Evolutionary conservation across 2,888 invertebrate species (phyloP), one percentile per base, ranked within the genome.

Genomic region (Drosophila quinaria): DNA sequence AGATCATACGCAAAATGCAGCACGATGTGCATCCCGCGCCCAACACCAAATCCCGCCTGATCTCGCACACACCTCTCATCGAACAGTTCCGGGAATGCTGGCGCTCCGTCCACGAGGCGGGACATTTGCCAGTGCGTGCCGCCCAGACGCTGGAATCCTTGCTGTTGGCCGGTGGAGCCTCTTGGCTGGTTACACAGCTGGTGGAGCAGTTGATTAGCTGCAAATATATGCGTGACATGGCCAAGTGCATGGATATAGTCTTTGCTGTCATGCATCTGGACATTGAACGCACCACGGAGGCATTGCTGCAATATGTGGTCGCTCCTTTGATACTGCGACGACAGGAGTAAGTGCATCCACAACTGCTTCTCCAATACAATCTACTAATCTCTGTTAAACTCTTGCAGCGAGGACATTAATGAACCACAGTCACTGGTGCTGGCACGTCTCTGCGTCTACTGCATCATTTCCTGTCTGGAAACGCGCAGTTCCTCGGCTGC

Each of bases 211-310:
- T 96, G 35, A 92, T 96, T 1, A 95, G 95, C 89, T 95, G 95
- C 87, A 94, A 95, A 74, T 96, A 94, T 70, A 91, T 92, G 58
- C 82, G 92, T 74, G 93, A 93, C 56, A 92, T 98, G 81, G 95
- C 96, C 87, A 95, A 96, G 90, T 96, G 97, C 15, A 96, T 97
- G 52, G 97, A 98, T 90, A 94, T 98, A 78, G 96, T 97, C 0
- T 95, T 97, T 85, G 97, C 97, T 0, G 95, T 98, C 86, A 96
- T 98, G 90, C 97, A 98, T 93, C 95, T 98, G 70, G 96, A 98
- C 90, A 97, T 98, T 82, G 96, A 97, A 90, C 95, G 95, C 74
- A 97, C 97, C 90, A 97, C 98, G 2, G 94, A 96, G 80, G 96
- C 97, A 59, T 93, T 97, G 55, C 91, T 97, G 63, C 94, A 96